phyloP scores from a whole-genome alignment of 1,140 invertebrate genomes.

The Protaetia brevitarsis region DNA sequence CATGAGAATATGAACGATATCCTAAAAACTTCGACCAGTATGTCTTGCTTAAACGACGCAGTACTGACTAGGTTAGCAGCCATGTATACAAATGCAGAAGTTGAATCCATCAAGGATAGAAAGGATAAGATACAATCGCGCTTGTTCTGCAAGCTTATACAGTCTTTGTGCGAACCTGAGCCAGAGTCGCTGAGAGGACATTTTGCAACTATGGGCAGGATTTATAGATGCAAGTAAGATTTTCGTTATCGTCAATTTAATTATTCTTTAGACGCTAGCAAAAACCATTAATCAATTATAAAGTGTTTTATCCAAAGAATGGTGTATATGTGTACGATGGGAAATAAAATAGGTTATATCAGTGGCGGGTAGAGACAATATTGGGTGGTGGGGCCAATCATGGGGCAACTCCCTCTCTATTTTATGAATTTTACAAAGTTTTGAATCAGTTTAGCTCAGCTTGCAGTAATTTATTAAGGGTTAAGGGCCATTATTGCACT shows the following conservation, averaged over 20 bases:
- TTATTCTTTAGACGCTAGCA: background rate
- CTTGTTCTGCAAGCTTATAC: conserved; percentile 78
- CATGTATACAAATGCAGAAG: conserved; percentile 75
- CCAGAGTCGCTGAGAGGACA: conserved; percentile 72
- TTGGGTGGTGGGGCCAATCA: no score
- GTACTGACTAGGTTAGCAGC: conserved; percentile 72
- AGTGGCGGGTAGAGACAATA: no score
- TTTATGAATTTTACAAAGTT: no score
- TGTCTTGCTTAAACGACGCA: conserved; percentile 78
- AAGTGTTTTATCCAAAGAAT: no score
- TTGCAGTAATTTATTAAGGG: no score
- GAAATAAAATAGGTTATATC: no score
- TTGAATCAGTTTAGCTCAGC: no score
- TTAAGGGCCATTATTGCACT: no score
- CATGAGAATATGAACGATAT: conserved; percentile 78
- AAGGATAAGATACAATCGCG: conserved; percentile 81
- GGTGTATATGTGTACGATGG: no score
- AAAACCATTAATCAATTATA: no score
- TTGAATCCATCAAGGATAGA: conserved; percentile 73
- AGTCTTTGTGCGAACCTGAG: conserved; percentile 66
- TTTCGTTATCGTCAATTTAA: background rate
- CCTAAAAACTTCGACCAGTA: conserved; percentile 70
- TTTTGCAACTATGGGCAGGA: conserved; percentile 69
- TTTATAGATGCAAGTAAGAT: conserved; percentile 63
- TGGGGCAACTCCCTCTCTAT: no score